These are phyloP conservation scores for Nematostella vectensis DNA, from an alignment of 92 coral and sea anemone species.

Conservation along the genomic window DNA sequence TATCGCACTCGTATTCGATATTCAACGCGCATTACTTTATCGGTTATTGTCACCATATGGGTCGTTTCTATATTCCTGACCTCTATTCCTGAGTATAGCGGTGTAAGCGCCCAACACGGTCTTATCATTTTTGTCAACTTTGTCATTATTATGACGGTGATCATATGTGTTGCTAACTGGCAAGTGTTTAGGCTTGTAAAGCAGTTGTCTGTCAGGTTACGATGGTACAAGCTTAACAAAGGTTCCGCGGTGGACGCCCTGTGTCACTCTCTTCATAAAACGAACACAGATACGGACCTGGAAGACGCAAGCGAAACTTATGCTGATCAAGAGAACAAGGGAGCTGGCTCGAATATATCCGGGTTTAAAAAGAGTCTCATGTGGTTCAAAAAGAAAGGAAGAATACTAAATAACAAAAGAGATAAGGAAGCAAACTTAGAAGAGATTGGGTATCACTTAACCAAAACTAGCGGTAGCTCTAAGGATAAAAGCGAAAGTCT, in stretches of 20 bases:
- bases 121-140: constrained; percentile 31
- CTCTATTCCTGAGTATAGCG: constrained; percentile 29
- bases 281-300: no score
- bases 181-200: constrained; percentile 17
- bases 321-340: no score
- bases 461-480: neutral
- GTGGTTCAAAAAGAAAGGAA: no score
- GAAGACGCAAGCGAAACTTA: no score
- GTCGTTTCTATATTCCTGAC: constrained; percentile 23
- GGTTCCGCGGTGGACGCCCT: neutral
- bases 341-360: no score
- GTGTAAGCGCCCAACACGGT: constrained; percentile 25
- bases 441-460: no score
- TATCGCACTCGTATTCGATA: constrained; percentile 32
- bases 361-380: no score
- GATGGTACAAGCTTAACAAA: constrained; percentile 2
- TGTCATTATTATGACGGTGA: constrained; percentile 35
- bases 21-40: constrained; percentile 4
- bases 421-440: no score
- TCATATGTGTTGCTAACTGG: constrained; percentile 31
- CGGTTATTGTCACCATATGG: constrained; percentile 22
- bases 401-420: no score
- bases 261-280: neutral
- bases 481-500: neutral
- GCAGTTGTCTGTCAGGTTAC: constrained; percentile 9